Evolutionary conservation across 2,113 vertebrate genomes (phyloP), one percentile per base, ranked within the genome.

Genomic region (Typhlomys cinereus): DNA sequence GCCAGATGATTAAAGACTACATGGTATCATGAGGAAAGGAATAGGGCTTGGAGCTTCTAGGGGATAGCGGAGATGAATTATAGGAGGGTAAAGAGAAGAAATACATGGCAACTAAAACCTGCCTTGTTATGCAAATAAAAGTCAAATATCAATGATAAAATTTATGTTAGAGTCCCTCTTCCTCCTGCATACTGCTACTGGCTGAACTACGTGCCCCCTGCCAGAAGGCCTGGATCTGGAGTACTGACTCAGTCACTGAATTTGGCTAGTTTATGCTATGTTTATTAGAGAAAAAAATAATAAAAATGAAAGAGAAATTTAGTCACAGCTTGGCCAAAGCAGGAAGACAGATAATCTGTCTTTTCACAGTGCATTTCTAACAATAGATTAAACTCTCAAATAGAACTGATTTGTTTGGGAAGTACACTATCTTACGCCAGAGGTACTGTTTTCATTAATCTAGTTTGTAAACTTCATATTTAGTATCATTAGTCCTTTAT

Each of bases 361-460:
- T 10, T 70, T 85, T 20, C 27, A 39, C 18, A 76, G 36, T n/a
- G n/a, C 48, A 88, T 81, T 61, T 67, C 87, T 88, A 88, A 73
- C 61, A 67, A 91, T 17, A 87, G 41, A 50, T 4, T 90, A 78
- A 93, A 92, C 73, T 85, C 84, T 87, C 70, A 48, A 27, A 78
- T 27, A 36, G 36, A 79, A 62, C 64, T n/a, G 50, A 17, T 84
- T 69, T 92, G 75, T 93, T 79, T 17, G 39, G 15, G 23, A 78
- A 15, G 48, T 25, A 41, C 57, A 39, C 31, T 85, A 50, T 76
- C n/a, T 81, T 85, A 76, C 39, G 80, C 6, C 25, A 39, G 17
- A 39, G 29, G 29, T 70, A 67, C 62, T 21, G n/a, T 91, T 86
- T 93, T 89, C 59, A 71, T 91, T 95, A 79, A 75, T 82, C 23